Percentiles rank a stretch among this genome's conserved stretches.
Evolutionary conservation across 2,113 vertebrate species (phyloP).

Genomic region (Lichenostomus cassidix): DNA sequence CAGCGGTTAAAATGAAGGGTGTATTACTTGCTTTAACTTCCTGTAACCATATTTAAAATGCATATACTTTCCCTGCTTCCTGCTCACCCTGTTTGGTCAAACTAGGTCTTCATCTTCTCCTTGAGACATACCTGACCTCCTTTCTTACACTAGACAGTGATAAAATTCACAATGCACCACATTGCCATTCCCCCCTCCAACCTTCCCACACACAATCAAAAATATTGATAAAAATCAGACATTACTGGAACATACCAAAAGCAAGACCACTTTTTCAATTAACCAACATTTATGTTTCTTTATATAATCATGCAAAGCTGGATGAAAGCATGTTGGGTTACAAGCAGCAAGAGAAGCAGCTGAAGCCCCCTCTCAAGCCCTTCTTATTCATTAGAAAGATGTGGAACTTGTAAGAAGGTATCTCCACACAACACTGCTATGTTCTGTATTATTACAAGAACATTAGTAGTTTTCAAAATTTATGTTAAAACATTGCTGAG

Average conservation of each 20-base stretch:
- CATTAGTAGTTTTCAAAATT: background rate
- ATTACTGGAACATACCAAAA: constrained; percentile 44
- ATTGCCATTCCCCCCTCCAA: background rate
- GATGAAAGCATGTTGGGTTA: constrained; percentile 47
- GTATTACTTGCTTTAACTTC: background rate
- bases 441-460: background rate
- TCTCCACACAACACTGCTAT: background rate
- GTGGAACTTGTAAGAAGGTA: background rate
- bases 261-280: constrained; percentile 59
- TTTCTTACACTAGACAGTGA: constrained; percentile 5
- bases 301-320: constrained; percentile 74
- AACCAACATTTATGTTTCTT: constrained; percentile 54
- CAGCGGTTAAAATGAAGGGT: background rate
- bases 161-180: background rate
- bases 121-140: background rate
- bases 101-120: background rate
- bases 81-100: background rate
- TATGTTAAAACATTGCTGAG: background rate
- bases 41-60: background rate
- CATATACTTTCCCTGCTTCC: background rate
- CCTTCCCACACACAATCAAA: background rate
- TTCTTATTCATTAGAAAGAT: constrained; percentile 11
- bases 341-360: constrained; percentile 44
- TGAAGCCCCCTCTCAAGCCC: constrained; percentile 73
- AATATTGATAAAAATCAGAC: constrained; percentile 30